Evolutionary conservation across 2,113 vertebrate genomes (phyloP).

Genomic region (Aplodontia rufa): DNA sequence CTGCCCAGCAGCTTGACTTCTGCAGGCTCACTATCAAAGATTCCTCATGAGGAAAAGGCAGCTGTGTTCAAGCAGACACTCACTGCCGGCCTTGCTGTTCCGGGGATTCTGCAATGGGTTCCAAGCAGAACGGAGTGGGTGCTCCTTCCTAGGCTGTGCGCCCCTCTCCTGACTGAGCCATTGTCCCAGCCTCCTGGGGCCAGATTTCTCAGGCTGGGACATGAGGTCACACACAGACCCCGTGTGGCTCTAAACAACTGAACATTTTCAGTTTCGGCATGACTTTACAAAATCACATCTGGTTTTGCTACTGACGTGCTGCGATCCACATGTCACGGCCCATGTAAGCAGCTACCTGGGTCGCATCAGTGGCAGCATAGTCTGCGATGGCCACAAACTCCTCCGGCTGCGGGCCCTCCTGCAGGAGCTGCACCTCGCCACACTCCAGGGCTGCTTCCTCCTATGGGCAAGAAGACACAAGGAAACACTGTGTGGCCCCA

Average conservation of each 20-base stretch:
- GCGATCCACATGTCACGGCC: background rate
- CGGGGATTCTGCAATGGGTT: background rate
- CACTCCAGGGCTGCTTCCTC: background rate
- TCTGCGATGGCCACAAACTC: constrained; percentile 77
- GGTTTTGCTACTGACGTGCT: background rate
- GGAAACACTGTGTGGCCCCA: background rate
- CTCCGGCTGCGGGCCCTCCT: background rate
- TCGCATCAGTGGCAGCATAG: constrained; percentile 72
- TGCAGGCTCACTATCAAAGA: background rate
- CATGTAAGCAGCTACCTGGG: constrained; percentile 64
- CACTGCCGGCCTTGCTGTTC: too few relatives aligned
- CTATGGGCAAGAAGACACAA: constrained; percentile 10
- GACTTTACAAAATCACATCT: background rate
- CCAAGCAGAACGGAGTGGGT: background rate
- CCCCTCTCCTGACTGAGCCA: background rate
- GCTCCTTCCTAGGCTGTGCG: background rate
- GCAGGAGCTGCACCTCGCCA: background rate
- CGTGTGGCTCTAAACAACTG: background rate
- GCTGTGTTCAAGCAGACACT: background rate
- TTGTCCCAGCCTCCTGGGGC: background rate
- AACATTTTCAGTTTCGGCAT: background rate
- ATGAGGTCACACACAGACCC: background rate
- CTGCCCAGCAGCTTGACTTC: background rate
- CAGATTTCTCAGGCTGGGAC: background rate
- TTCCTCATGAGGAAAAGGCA: background rate